Evolutionary conservation across 1,140 invertebrate species (phyloP).

Genomic region (Aradophagus sp.): DNA sequence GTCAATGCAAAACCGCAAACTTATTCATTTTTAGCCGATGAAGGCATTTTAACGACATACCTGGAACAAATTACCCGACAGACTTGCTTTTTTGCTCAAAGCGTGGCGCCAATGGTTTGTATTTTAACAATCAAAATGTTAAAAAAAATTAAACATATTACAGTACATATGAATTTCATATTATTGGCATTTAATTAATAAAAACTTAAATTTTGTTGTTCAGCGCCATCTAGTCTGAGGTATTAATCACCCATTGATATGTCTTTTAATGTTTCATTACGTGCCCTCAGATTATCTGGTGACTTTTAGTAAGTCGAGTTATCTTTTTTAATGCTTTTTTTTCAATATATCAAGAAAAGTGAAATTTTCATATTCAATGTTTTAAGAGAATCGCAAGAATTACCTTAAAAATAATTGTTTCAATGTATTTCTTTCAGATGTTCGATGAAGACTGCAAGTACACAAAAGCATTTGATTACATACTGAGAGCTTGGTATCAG

Average conservation of each 20-base stretch:
- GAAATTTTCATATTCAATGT: too few species aligned
- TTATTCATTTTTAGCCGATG: conserved; percentile 72
- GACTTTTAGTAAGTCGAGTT: too few species aligned
- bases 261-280: too few species aligned
- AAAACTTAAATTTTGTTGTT: too few species aligned
- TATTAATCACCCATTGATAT: too few species aligned
- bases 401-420: too few species aligned
- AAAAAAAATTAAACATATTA: neutral
- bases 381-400: conserved; percentile 1
- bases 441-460: conserved; percentile 81
- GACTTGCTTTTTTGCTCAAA: conserved; percentile 84
- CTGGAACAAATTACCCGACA: conserved; percentile 82
- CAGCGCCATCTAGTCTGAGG: too few species aligned
- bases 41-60: conserved; percentile 73
- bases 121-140: conserved; percentile 2
- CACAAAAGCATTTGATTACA: conserved; percentile 86
- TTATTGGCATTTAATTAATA: too few species aligned
- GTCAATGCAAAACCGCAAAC: conserved; percentile 75
- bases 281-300: too few species aligned
- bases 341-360: too few species aligned
- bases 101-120: conserved; percentile 80
- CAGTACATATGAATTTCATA: too few species aligned
- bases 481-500: conserved; percentile 86
- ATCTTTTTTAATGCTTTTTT: too few species aligned
- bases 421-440: conserved; percentile 59